phyloP scores from a whole-genome alignment of 2,888 invertebrate genomes.

The Diachrysia chrysitis region DNA sequence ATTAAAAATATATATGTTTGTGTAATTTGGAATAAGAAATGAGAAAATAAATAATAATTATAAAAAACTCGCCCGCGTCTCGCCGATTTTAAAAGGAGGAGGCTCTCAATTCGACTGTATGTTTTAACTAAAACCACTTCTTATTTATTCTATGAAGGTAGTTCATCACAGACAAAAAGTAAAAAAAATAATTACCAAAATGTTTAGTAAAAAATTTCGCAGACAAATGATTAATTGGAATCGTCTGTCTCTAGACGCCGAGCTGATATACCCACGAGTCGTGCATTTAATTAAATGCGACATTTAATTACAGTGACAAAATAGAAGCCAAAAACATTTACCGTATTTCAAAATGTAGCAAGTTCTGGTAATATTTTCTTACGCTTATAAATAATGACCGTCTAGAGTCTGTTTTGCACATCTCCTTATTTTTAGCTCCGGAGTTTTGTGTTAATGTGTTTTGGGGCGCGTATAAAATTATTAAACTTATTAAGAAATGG shows the following conservation, averaged over 20 bases:
- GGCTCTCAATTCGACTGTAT: no score
- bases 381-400: conserved; percentile 46
- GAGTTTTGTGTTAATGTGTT: conserved; percentile 45
- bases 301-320: conserved; percentile 52
- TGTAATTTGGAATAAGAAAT: no score
- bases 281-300: conserved; percentile 40
- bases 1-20: no score
- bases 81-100: no score
- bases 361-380: conserved; percentile 31
- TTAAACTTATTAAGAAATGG: conserved; percentile 40
- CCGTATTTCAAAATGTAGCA: conserved; percentile 36
- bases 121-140: no score
- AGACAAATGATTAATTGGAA: conserved; percentile 13
- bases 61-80: no score
- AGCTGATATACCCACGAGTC: conserved; percentile 17
- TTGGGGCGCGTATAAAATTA: conserved; percentile 28
- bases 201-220: background rate
- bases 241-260: conserved; percentile 16
- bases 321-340: conserved; percentile 21
- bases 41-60: no score
- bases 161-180: background rate
- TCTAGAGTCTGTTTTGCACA: conserved; percentile 27
- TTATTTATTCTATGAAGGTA: background rate
- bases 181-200: conserved; percentile 2
- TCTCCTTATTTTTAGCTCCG: conserved; percentile 28